A percentile compares a stretch with the other conserved stretches of the same genome.
These are phyloP conservation scores for Corythoichthys haematopterus DNA, from an alignment of 2,113 vertebrate species.

Conservation along the genomic window DNA sequence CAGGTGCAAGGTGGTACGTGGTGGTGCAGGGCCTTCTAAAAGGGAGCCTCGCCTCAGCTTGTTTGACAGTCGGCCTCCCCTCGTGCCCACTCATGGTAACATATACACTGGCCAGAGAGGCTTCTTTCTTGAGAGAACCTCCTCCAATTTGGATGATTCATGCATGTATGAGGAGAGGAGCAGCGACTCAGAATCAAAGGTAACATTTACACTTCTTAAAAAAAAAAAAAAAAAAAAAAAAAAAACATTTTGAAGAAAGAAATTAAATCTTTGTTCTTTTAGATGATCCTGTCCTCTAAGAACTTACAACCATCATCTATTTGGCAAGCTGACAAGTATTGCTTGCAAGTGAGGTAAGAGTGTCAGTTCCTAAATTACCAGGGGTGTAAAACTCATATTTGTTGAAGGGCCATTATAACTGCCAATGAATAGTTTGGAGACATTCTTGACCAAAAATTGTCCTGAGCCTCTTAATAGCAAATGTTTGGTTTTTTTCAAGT, in stretches of 20 bases:
- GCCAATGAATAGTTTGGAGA: too few species aligned
- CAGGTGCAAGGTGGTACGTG: constrained; percentile 46
- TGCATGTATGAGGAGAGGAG: constrained; percentile 67
- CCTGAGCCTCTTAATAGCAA: too few species aligned
- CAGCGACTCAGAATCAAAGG: constrained; percentile 66
- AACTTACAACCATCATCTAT: constrained; percentile 58
- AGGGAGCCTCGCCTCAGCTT: constrained; percentile 42
- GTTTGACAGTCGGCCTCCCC: constrained; percentile 51
- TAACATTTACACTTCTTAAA: constrained; percentile 32
- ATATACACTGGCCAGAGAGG: constrained; percentile 43
- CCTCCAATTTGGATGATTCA: constrained; percentile 54
- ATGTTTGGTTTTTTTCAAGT: too few species aligned
- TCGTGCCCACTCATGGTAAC: constrained; percentile 28
- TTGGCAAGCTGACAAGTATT: constrained; percentile 68
- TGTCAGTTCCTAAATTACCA: too few species aligned
- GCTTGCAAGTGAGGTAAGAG: constrained; percentile 67
- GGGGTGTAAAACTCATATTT: too few species aligned
- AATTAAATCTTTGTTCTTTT: constrained; percentile 49
- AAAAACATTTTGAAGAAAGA: constrained; percentile 29
- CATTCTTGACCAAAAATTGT: too few species aligned
- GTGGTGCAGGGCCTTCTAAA: constrained; percentile 33
- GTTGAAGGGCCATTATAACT: too few species aligned
- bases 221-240: constrained; percentile 38
- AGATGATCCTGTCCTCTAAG: constrained; percentile 68
- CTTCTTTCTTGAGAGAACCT: constrained; percentile 51